These are phyloP conservation scores for Boloria euphrosyne DNA, from an alignment of 2,888 invertebrate genomes.

Conservation along the genomic window DNA sequence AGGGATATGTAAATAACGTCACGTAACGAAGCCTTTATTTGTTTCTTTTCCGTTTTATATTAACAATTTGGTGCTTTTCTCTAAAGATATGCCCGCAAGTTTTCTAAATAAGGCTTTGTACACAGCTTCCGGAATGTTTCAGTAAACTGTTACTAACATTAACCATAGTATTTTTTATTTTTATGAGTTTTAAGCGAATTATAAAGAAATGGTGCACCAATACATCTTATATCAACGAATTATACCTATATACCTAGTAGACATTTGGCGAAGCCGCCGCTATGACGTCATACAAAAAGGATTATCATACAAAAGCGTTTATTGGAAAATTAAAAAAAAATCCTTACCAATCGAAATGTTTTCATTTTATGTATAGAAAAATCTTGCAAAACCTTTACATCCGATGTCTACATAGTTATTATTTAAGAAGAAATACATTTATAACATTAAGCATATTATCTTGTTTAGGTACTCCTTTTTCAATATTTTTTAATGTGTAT, in stretches of 20 bases:
- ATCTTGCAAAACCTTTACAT: slow-evolving; percentile 1
- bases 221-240: slow-evolving; percentile 23
- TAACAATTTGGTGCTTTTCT: slow-evolving; percentile 75
- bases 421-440: slow-evolving; percentile 10
- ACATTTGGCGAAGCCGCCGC: not conserved
- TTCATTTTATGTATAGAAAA: not conserved
- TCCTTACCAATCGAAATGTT: not conserved
- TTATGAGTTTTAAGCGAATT: slow-evolving; percentile 35
- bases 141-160: slow-evolving; percentile 78
- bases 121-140: slow-evolving; percentile 82
- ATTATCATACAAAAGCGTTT: not conserved
- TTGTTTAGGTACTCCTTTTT: slow-evolving; percentile 13
- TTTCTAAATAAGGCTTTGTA: slow-evolving; percentile 75
- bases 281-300: slow-evolving; percentile 5
- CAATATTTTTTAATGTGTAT: slow-evolving; percentile 11
- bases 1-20: slow-evolving; percentile 68
- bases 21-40: slow-evolving; percentile 50
- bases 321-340: slow-evolving; percentile 11
- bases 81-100: slow-evolving; percentile 64
- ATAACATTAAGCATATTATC: slow-evolving; percentile 12
- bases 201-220: slow-evolving; percentile 49
- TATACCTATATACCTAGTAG: not conserved
- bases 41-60: slow-evolving; percentile 55
- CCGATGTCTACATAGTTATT: slow-evolving; percentile 6
- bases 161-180: slow-evolving; percentile 51